Evolutionary conservation across 2,888 invertebrate species (phyloP), one percentile per base, ranked within the genome.

Genomic region (Drosophila crucigera): DNA sequence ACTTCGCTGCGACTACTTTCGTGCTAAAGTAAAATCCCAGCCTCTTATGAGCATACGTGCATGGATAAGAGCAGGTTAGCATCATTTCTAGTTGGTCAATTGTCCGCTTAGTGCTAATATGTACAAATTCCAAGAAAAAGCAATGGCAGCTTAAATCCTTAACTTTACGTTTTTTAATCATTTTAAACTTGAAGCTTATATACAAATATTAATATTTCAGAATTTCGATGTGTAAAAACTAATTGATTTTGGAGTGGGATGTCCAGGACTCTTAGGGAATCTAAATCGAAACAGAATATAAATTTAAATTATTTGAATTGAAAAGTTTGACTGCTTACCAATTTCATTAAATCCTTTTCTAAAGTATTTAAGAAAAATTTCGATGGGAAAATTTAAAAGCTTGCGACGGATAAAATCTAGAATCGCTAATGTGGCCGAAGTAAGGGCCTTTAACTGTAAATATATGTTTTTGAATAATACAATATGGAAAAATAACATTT

Each of bases 361-460:
- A n/a, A 91, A 59, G 91, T 92, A 92, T 61, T 89, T 90, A 0
- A 92, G 49, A 43, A 91, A 80, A 33, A 82, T 83, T 73, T 91
- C 84, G 4, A 93, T 76, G 3, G 93, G 93, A 73, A 93, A 90
- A 68, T 85, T 84, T 35, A 93, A 79, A 22, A 93, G 78, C 61
- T 83, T 83, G 41, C 90, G 76, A 31, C 92, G 91, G 30, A 91
- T 79, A 4, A 77, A 78, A 73, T 92, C 89, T 11, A 93, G 62
- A 19, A 87, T 56, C 81, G 83, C 60, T 84, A 80, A 91, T 82
- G 76, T 67, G 49, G 76, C 73, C 60, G 63, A 49, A 6, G 80
- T 77, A 4, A 87, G 58, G 22, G 60, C 74, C 61, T 83, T 76
- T 30, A 81, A 43, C 76, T 78, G 47, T 19, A 19, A 5, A 9